A percentile compares a stretch with the other conserved stretches of the same genome.
phyloP scores from a whole-genome alignment of 2,113 vertebrate species.

The Alligator mississippiensis region DNA sequence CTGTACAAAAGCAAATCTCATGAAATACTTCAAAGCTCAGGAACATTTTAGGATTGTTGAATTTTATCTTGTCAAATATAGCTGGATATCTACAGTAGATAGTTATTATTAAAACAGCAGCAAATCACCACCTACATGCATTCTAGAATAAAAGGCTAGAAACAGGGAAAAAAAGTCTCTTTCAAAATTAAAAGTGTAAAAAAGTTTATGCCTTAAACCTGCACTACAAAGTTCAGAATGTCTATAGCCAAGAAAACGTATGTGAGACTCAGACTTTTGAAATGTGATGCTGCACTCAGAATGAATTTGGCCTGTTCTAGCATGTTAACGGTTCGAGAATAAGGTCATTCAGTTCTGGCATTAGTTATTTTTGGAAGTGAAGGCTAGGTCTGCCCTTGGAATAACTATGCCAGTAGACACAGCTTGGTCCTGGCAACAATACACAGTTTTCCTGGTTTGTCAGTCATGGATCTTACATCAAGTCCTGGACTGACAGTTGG shows the following conservation, averaged over 20 bases:
- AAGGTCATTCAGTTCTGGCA: too few species aligned
- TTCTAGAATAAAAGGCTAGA: accelerated
- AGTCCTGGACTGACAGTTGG: not conserved
- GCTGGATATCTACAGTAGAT: not conserved
- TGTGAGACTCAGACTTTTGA: not conserved
- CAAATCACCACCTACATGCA: accelerated
- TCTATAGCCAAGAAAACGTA: not conserved
- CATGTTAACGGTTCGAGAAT: too few species aligned
- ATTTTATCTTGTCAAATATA: not conserved
- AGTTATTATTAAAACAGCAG: not conserved
- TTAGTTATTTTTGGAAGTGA: too few species aligned
- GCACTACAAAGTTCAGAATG: not conserved
- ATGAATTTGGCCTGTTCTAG: too few species aligned
- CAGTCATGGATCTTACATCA: not conserved
- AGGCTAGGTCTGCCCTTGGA: too few species aligned
- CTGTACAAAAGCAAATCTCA: not conserved
- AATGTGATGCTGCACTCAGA: too few species aligned
- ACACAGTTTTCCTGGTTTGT: too few species aligned
- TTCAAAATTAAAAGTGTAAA: not conserved
- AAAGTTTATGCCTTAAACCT: not conserved
- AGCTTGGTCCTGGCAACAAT: too few species aligned
- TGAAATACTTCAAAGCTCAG: not conserved
- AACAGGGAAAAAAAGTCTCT: accelerated
- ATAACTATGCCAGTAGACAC: too few species aligned
- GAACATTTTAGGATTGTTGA: accelerated